Evolutionary conservation across 2,888 invertebrate genomes (phyloP).

Genomic region (Meteorus cinctellus): DNA sequence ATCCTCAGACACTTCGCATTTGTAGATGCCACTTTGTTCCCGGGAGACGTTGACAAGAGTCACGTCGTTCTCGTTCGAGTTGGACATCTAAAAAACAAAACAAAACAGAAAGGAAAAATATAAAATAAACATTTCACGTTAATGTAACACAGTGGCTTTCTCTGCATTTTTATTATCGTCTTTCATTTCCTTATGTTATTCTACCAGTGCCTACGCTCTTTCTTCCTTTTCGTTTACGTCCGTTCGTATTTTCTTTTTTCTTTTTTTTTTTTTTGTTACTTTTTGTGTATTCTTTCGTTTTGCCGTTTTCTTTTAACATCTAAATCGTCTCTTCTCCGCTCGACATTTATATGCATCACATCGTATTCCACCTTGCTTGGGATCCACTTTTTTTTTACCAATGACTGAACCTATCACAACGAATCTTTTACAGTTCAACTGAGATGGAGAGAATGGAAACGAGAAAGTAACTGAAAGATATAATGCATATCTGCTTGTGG

Average conservation of each 20-base stretch:
- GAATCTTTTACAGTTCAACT: slow-evolving; percentile 19
- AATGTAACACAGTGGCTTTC: background rate
- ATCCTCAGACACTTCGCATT: slow-evolving; percentile 84
- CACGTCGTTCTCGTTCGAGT: slow-evolving; percentile 81
- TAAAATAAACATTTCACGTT: slow-evolving; percentile 9
- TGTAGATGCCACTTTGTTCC: slow-evolving; percentile 81
- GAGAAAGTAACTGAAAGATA: background rate
- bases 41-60: slow-evolving; percentile 80
- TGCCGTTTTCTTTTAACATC: slow-evolving; percentile 38
- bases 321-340: slow-evolving; percentile 37
- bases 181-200: slow-evolving; percentile 39
- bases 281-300: slow-evolving; percentile 21
- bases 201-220: background rate
- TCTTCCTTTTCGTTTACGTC: slow-evolving; percentile 9
- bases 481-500: background rate
- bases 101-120: slow-evolving; percentile 14
- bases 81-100: slow-evolving; percentile 75
- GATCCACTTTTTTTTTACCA: slow-evolving; percentile 13
- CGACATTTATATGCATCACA: slow-evolving; percentile 61
- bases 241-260: background rate
- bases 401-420: slow-evolving; percentile 31
- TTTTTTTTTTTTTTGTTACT: slow-evolving; percentile 11
- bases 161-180: slow-evolving; percentile 47
- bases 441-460: background rate
- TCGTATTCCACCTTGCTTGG: slow-evolving; percentile 26